These are phyloP conservation scores for Abrostola triplasia DNA, from an alignment of 2,888 invertebrate genomes.

Conservation along the genomic window DNA sequence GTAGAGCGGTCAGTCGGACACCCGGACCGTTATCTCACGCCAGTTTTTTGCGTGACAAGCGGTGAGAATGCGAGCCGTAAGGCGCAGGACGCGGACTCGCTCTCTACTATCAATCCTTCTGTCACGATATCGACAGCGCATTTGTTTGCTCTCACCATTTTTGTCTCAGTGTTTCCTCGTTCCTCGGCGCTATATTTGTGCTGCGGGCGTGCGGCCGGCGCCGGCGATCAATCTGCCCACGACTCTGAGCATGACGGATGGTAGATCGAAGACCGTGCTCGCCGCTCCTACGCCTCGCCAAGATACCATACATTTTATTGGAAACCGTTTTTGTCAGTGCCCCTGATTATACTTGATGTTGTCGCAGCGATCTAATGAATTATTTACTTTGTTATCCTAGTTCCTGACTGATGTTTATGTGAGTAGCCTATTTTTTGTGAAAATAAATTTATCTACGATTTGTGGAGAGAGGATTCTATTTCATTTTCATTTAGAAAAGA, in stretches of 20 bases:
- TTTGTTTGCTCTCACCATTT: constrained; percentile 86
- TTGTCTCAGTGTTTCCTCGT: constrained; percentile 80
- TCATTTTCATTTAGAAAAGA: constrained; percentile 35
- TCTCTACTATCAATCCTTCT: constrained; percentile 84
- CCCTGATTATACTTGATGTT: constrained; percentile 70
- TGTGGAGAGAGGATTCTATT: constrained; percentile 33
- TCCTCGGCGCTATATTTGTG: constrained; percentile 65
- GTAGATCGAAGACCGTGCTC: constrained; percentile 65
- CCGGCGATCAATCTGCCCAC: constrained; percentile 82
- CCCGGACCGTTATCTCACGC: constrained; percentile 27
- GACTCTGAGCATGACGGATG: constrained; percentile 84
- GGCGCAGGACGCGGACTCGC: constrained; percentile 44
- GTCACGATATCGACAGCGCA: constrained; percentile 85
- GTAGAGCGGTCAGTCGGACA: neutral
- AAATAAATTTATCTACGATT: constrained; percentile 48
- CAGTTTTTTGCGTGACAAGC: constrained; percentile 46
- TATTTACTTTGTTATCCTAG: constrained; percentile 73
- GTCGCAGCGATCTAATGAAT: constrained; percentile 75
- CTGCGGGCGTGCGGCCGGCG: constrained; percentile 67
- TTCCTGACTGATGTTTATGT: constrained; percentile 68
- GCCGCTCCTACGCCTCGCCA: constrained; percentile 64
- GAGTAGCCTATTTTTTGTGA: constrained; percentile 55
- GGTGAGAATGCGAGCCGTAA: constrained; percentile 38
- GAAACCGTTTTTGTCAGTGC: constrained; percentile 64
- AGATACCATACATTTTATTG: constrained; percentile 75